These are phyloP conservation scores for Pseudopodoces humilis DNA, from an alignment of 2,113 vertebrate genomes.

Conservation along the genomic window DNA sequence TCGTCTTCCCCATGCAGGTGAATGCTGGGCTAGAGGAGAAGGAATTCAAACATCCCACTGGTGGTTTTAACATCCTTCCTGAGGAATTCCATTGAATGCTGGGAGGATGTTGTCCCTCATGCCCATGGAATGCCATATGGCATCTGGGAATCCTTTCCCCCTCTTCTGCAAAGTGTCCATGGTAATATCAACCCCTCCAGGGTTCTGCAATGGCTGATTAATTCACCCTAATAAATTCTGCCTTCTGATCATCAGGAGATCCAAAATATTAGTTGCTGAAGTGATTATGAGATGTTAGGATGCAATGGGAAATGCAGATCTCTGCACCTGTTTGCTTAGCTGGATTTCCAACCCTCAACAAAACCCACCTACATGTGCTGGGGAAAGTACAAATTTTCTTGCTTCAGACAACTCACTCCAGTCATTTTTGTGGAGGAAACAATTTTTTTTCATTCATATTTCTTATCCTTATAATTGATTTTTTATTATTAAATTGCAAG, in stretches of 20 bases:
- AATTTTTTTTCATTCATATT: neutral
- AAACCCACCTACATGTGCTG: neutral
- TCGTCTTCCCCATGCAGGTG: neutral
- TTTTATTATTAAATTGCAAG: neutral
- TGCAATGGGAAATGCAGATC: neutral
- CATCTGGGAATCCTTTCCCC: neutral
- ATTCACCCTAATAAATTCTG: neutral
- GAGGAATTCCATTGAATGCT: neutral
- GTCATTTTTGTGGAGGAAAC: neutral
- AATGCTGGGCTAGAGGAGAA: neutral
- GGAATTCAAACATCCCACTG: neutral
- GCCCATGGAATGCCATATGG: neutral
- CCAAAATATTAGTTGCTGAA: neutral
- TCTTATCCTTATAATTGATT: neutral
- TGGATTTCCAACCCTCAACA: neutral
- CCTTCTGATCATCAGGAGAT: constrained; percentile 1
- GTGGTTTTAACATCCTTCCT: neutral
- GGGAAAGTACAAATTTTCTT: neutral
- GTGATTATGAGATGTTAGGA: neutral
- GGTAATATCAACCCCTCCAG: neutral
- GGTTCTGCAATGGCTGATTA: neutral
- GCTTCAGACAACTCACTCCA: neutral
- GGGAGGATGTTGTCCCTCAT: fast-evolving
- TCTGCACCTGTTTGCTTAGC: neutral
- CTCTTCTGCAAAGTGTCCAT: neutral